These are phyloP conservation scores for Benitochromis conjunctus DNA, from an alignment of 2,113 vertebrate genomes.

Conservation along the genomic window DNA sequence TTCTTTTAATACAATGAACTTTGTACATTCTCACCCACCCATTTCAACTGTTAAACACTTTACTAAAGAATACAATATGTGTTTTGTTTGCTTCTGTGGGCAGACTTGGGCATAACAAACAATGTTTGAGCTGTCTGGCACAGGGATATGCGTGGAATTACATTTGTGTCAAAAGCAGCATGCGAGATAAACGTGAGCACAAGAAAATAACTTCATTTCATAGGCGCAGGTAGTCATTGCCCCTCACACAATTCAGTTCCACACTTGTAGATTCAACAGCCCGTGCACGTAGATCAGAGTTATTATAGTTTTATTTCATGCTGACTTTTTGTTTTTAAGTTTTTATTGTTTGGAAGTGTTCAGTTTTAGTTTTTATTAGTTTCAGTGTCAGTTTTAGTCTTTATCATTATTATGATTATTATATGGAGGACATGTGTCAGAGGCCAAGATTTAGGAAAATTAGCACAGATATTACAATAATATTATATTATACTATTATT, in stretches of 20 bases:
- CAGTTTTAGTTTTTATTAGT: not conserved
- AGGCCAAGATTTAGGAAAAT: not conserved
- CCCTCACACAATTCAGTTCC: not conserved
- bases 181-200: not conserved
- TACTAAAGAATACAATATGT: not conserved
- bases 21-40: not conserved
- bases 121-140: not conserved
- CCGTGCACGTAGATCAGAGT: not conserved
- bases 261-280: not conserved
- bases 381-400: not conserved
- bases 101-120: slow-evolving; percentile 11
- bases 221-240: not conserved
- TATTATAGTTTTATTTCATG: not conserved
- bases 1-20: not conserved
- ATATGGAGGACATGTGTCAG: not conserved
- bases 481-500: no score
- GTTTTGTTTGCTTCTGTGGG: not conserved
- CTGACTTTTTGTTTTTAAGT: not conserved
- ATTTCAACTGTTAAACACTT: not conserved
- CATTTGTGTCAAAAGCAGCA: not conserved
- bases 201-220: not conserved
- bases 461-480: not conserved
- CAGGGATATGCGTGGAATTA: not conserved
- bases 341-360: not conserved
- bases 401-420: not conserved